phyloP scores from a whole-genome alignment of 2,113 vertebrate species.

The Prolemur simus region DNA sequence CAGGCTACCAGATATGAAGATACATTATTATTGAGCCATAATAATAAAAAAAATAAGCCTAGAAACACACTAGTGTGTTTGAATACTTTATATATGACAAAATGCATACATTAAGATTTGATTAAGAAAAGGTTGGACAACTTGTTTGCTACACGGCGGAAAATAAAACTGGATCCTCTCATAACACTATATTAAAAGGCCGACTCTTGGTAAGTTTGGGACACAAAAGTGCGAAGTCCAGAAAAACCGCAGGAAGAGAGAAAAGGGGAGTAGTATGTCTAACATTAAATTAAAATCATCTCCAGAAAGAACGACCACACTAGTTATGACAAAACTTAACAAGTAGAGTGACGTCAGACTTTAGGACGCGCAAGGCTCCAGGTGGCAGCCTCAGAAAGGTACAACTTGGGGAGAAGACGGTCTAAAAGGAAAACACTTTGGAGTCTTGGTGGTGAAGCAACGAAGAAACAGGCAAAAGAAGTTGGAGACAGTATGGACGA shows the following conservation, averaged over 20 bases:
- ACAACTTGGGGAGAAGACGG: background rate
- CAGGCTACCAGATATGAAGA: background rate
- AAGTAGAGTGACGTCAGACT: background rate
- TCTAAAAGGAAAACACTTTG: background rate
- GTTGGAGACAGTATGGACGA: background rate
- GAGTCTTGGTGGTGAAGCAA: background rate
- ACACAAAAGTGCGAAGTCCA: background rate
- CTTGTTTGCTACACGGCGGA: background rate
- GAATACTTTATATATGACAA: background rate
- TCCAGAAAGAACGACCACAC: background rate
- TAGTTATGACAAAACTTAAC: background rate
- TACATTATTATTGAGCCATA: background rate
- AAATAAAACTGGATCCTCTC: background rate
- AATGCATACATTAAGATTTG: background rate
- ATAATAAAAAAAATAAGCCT: background rate
- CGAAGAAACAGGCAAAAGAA: background rate
- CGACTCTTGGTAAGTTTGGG: background rate
- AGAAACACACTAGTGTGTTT: background rate
- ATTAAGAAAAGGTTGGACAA: background rate
- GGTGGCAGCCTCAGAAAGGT: background rate
- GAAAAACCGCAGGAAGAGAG: background rate
- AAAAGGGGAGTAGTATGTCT: background rate
- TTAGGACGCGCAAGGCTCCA: background rate
- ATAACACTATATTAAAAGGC: background rate
- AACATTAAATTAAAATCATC: background rate